A percentile compares a stretch with the other conserved stretches of the same genome.
These are phyloP conservation scores for Tetramorium parvispinum DNA, from an alignment of 1,140 invertebrate species.

Conservation along the genomic window DNA sequence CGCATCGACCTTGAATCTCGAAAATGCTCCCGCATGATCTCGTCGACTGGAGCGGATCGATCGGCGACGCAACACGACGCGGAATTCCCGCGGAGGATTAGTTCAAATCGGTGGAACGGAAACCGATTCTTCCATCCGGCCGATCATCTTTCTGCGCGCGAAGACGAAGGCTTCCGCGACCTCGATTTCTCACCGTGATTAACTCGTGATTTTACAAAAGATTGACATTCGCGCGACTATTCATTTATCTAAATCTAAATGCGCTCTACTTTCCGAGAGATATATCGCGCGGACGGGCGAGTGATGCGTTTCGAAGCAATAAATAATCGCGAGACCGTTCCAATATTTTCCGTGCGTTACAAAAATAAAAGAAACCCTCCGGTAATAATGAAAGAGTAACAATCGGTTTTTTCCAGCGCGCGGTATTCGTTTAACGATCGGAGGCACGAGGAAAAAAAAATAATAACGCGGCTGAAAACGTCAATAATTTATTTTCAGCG, in stretches of 20 bases:
- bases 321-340: not conserved
- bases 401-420: not conserved
- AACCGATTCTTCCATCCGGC: conserved; percentile 21
- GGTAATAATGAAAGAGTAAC: not conserved
- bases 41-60: conserved; percentile 43
- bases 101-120: conserved; percentile 17
- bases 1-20: conserved; percentile 53
- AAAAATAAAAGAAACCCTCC: not conserved
- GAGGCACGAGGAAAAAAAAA: not conserved
- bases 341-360: not conserved
- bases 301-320: not conserved
- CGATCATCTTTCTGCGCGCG: not conserved
- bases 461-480: not conserved
- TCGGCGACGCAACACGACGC: not conserved
- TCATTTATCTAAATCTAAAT: not conserved
- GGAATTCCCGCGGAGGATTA: conserved; percentile 47
- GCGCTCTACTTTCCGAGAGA: not conserved
- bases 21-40: conserved; percentile 46
- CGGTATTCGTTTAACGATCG: not conserved
- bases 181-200: not conserved
- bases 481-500: not conserved
- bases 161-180: too few relatives aligned
- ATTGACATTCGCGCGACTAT: not conserved
- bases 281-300: not conserved
- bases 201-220: not conserved